Base-by-base conservation (phyloP, 2,888 invertebrate species). In the Eupithecia subumbrata region DNA sequence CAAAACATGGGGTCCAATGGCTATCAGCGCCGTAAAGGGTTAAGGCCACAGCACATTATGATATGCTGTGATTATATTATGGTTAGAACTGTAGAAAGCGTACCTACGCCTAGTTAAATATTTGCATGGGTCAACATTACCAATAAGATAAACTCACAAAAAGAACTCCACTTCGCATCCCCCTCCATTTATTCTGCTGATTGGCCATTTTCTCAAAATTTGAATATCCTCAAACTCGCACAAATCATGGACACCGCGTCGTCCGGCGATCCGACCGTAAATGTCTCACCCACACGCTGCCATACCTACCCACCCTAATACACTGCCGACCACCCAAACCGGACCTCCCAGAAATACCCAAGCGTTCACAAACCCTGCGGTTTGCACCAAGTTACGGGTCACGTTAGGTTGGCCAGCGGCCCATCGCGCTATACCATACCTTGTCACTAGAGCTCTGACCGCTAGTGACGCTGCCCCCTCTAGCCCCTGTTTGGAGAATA, bases 211-310 rank as follows among this genome's bases (percentile, higher is more conserved):
- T 30, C 14, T 30, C 34, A 43, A 68, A 68, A 73, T 73, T 73
- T 71, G 67, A 77, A 73, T 75, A 75, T 77, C 69, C 60, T 22
- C 43, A 37, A 73, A 64, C n/a, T 70, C 22, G 64, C 67, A 48
- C 66, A 74, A 74, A 60, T 56, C 71, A 82, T 92, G 88, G 92
- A 81, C 86, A 87, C 88, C 83, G 81, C 91, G 92, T 90, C 91
- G 93, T 90, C 92, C 92, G 89, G 93, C 94, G 93, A 92, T 92
- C 91, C 93, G 88, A 92, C 94, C 94, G 94, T 94, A 94, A 94
- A 94, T 94, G 94, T 94, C 94, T 94, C 93, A 91, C 94, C 93
- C 94, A 94, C 93, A 91, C 92, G 90, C 91, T 89, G 90, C 90
- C 86, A 88, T 89, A 91, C 90, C 90, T 91, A 93, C 91, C 91